Evolutionary conservation across 2,113 vertebrate species (phyloP), one percentile per base, ranked within the genome.

Genomic region (Lophura nycthemera): DNA sequence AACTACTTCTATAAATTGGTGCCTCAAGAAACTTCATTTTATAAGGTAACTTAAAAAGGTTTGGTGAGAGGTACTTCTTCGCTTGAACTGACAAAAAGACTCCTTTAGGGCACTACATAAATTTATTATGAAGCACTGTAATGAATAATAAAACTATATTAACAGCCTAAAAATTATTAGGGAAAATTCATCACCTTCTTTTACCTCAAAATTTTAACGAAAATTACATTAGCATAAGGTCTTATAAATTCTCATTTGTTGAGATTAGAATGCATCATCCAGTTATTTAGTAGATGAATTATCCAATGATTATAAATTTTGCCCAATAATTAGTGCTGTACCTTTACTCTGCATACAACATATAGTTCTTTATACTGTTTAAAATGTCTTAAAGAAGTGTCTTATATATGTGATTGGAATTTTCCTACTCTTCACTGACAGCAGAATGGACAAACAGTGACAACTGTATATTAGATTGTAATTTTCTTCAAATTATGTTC

Each of bases 101-200:
- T 96, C 64, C 54, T 85, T 82, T 80, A 16, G 12, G 50, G 11
- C 18, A 81, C 5, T 67, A 21, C 34, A 73, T 91, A 96, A 95
- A 76, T 91, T 89, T 95, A 83, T 90, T 95, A 71, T 89, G 32
- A 88, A 94, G 6, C 19, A 69, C 21, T 38, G 18, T 67, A 91
- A 80, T 73, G 83, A 94, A 87, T 79, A 93, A 96, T 71, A 92
- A 45, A 91, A 86, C 8, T 90, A 8, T 85, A 85, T 92, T 89
- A 90, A 86, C 24, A 6, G 47, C 89, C 65, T 93, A 63, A 89
- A 93, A 96, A 67, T 89, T 34, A 77, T 86, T 71, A 45, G 1
- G 27, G 21, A 92, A 79, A 6, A 88, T 88, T 88, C 69, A 88
- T 92, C 59, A 88, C 13, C 34, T 63, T 52, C 27, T 67, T 83